Conservation (phyloP, 2,113 vertebrate species). For the Aix galericulata region DNA sequence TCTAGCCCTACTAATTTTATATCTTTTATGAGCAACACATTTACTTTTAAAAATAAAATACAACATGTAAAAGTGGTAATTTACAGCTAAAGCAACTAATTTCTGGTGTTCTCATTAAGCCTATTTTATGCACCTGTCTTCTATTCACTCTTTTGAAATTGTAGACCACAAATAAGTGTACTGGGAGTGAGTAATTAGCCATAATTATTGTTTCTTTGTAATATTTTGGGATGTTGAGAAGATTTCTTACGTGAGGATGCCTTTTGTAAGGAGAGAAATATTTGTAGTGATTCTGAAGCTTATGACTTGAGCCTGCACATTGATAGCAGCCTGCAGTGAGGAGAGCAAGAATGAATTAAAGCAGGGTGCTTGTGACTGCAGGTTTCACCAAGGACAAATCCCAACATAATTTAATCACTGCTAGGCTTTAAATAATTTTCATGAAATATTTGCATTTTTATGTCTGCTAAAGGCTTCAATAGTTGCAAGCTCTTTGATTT, state of each 20-base stretch:
- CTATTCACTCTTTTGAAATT: slow-evolving; percentile 56
- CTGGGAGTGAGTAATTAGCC: slow-evolving; percentile 40
- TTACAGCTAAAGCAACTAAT: slow-evolving; percentile 51
- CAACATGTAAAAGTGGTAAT: slow-evolving; percentile 33
- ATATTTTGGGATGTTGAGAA: slow-evolving; percentile 35
- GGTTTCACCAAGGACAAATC: slow-evolving; percentile 54
- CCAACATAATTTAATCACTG: slow-evolving; percentile 39
- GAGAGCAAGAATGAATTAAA: slow-evolving; percentile 22
- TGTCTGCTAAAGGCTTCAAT: neutral
- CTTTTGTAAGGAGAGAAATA: neutral
- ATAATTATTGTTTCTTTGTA: slow-evolving; percentile 64
- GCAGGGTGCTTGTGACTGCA: neutral
- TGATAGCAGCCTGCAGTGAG: neutral
- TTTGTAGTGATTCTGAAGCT: slow-evolving; percentile 21
- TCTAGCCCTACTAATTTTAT: slow-evolving; percentile 5
- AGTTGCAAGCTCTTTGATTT: slow-evolving; percentile 9
- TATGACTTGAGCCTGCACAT: neutral
- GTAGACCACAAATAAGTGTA: slow-evolving; percentile 24
- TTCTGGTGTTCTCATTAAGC: slow-evolving; percentile 48
- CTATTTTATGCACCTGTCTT: slow-evolving; percentile 54
- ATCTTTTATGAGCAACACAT: slow-evolving; percentile 5
- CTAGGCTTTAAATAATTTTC: neutral
- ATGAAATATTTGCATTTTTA: slow-evolving; percentile 38
- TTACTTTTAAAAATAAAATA: slow-evolving; percentile 43
- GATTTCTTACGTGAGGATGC: neutral